A percentile compares a stretch with the other conserved stretches of the same genome.
phyloP scores from a whole-genome alignment of 1,140 invertebrate species.

The Anoplolepis gracilipes region DNA sequence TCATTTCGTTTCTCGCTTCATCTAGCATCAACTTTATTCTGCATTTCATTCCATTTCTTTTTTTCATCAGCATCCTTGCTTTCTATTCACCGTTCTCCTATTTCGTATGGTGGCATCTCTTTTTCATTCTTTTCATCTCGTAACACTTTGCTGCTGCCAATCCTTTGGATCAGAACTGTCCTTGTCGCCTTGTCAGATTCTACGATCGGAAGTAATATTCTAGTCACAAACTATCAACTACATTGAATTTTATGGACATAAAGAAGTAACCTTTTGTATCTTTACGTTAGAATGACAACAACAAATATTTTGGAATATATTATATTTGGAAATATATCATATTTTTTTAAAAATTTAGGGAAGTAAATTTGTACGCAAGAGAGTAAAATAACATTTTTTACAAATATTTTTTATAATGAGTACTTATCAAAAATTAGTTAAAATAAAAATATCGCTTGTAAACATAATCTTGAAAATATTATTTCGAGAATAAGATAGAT shows the following conservation, averaged over 20 bases:
- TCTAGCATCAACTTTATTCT: slow-evolving; percentile 28
- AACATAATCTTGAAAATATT: not conserved
- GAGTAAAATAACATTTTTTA: not conserved
- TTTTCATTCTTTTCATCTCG: slow-evolving; percentile 4
- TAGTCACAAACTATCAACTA: slow-evolving; percentile 49
- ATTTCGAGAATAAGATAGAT: not conserved
- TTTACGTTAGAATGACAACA: not conserved
- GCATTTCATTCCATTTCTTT: not conserved
- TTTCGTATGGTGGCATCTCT: slow-evolving; percentile 12
- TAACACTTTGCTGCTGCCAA: slow-evolving; percentile 13
- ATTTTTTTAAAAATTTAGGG: not conserved
- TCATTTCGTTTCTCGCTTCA: slow-evolving; percentile 1
- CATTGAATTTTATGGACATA: slow-evolving; percentile 38
- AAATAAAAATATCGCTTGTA: not conserved
- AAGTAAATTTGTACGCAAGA: not conserved
- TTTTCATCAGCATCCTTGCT: not conserved
- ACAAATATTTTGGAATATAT: not conserved
- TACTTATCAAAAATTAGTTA: not conserved
- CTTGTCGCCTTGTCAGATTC: slow-evolving; percentile 8
- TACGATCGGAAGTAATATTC: slow-evolving; percentile 30
- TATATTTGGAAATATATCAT: not conserved
- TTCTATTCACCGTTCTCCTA: slow-evolving; percentile 4
- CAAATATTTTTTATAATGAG: not conserved
- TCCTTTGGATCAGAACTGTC: slow-evolving; percentile 14
- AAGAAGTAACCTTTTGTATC: slow-evolving; percentile 10